Base-by-base conservation (phyloP, 2,888 invertebrate species). In the Spialia ferax region DNA sequence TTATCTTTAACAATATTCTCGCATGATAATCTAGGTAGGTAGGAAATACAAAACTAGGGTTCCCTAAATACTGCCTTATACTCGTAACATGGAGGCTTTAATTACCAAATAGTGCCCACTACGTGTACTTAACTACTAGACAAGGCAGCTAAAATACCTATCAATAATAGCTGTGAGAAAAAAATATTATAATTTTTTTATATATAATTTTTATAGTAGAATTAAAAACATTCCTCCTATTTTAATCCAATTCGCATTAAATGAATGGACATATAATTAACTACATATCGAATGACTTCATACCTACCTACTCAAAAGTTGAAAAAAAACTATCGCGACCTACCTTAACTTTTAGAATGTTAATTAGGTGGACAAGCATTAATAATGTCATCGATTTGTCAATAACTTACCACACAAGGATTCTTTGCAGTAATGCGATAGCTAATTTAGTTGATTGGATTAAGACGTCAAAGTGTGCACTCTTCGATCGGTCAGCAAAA, bases 391-490 rank as follows among this genome's bases (percentile, higher is more conserved):
- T 82, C 79, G 80, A 84, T 82, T 80, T 71, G 76, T 75, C 73
- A 78, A 86, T 87, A 89, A 87, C 82, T 84, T 81, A 80, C 75
- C 74, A 74, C 73, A 76, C 79, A 82, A 87, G 79, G 79, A 82
- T 78, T 77, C 75, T 79, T 75, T 81, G 10, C 83, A 74, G 82
- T 85, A 85, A 85, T 82, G 77, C 80, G 82, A 87, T 83, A 86
- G 86, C 84, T 84, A 89, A 89, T 89, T 89, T 82, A 75, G 79
- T 78, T 89, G 91, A 91, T 91, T 91, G 85, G 89, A 93, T 93
- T 92, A 89, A 91, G 93, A 92, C 87, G 89, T 93, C 89, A 90
- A 89, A 88, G 85, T 79, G 82, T 80, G 87, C 81, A 77, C 73
- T 72, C 75, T 13, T 75, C 76, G 93, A 85, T n/a, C n/a, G 89